phyloP scores from a whole-genome alignment of 1,140 invertebrate genomes.

The Drosophila paulistorum region DNA sequence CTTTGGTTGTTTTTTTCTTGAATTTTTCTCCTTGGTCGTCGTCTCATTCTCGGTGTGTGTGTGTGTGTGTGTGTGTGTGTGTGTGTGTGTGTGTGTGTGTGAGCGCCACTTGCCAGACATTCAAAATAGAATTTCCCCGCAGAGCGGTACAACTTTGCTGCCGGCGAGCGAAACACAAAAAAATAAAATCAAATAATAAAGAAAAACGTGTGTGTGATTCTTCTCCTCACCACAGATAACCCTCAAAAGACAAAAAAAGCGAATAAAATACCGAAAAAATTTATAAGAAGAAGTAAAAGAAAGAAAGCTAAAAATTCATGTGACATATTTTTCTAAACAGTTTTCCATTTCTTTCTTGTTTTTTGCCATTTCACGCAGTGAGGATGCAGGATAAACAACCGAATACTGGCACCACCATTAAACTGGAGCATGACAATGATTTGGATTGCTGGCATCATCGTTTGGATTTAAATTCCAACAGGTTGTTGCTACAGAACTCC shows the following conservation, averaged over 20 bases:
- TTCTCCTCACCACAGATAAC: constrained; percentile 8
- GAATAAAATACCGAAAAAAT: not conserved
- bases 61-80: constrained; percentile 10
- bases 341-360: not conserved
- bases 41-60: not conserved
- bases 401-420: constrained; percentile 46
- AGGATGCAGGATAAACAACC: constrained; percentile 43
- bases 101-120: constrained; percentile 22
- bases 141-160: constrained; percentile 9
- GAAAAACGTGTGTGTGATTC: constrained; percentile 43
- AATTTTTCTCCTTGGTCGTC: constrained; percentile 8
- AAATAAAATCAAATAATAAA: constrained; percentile 39
- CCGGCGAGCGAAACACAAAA: constrained; percentile 23
- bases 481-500: constrained; percentile 71
- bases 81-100: constrained; percentile 8
- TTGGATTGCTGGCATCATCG: constrained; percentile 61
- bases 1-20: not conserved
- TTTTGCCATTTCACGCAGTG: constrained; percentile 6
- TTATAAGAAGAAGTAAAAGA: not conserved
- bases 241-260: constrained; percentile 2
- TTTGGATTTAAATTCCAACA: constrained; percentile 53
- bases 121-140: constrained; percentile 20
- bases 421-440: constrained; percentile 57
- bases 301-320: not conserved
- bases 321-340: constrained; percentile 10